Percentiles rank a stretch among this genome's conserved stretches.
These are phyloP conservation scores for Exocentrus adspersus DNA, from an alignment of 2,888 invertebrate genomes.

Conservation along the genomic window DNA sequence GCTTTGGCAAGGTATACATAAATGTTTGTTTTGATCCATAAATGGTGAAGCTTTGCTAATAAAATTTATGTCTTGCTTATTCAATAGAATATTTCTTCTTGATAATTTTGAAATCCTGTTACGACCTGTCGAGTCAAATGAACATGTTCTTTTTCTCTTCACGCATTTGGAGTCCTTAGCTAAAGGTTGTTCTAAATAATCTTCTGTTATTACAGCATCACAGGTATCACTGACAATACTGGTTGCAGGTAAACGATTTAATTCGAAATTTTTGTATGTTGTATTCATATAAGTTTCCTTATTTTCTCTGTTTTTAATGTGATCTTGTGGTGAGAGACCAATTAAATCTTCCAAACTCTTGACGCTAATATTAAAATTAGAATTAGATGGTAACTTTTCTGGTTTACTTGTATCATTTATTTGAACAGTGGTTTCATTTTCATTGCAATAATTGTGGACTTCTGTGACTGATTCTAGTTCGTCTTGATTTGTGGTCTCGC, in stretches of 20 bases:
- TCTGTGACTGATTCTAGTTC: background rate
- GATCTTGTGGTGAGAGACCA: slow-evolving; percentile 27
- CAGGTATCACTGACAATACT: background rate
- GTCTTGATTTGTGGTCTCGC: background rate
- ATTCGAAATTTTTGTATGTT: background rate
- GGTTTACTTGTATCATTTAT: background rate
- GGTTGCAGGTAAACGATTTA: background rate
- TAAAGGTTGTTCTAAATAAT: slow-evolving; percentile 7
- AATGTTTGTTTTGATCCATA: slow-evolving; percentile 62
- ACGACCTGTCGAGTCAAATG: slow-evolving; percentile 20
- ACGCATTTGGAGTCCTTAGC: slow-evolving; percentile 15
- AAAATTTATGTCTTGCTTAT: slow-evolving; percentile 31
- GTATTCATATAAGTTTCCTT: background rate
- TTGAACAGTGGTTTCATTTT: slow-evolving; percentile 3
- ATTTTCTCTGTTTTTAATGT: slow-evolving; percentile 1
- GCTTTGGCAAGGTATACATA: slow-evolving; percentile 68
- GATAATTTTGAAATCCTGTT: slow-evolving; percentile 15
- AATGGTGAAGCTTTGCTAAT: slow-evolving; percentile 52
- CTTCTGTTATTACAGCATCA: slow-evolving; percentile 10
- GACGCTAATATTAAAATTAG: slow-evolving; percentile 31
- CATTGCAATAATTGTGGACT: background rate
- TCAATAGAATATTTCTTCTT: slow-evolving; percentile 12
- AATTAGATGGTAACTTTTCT: background rate
- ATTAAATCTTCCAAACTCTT: slow-evolving; percentile 32
- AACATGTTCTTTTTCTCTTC: slow-evolving; percentile 32